phyloP scores from a whole-genome alignment of 2,888 invertebrate genomes.

The Morinoia aosen region DNA sequence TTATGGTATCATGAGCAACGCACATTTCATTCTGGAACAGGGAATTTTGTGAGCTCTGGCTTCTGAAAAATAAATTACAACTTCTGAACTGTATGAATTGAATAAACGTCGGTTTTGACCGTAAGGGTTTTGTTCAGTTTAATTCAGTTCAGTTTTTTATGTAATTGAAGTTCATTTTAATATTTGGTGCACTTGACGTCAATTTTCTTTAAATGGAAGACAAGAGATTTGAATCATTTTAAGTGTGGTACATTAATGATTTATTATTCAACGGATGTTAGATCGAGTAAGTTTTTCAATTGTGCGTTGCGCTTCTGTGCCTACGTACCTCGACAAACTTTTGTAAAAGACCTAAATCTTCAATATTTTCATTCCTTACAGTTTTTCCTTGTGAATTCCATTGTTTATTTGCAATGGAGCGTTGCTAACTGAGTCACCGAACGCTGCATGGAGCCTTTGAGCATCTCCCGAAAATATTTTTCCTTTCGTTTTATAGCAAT shows the following conservation, averaged over 20 bases:
- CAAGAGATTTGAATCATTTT: not conserved
- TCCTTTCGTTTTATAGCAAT: not conserved
- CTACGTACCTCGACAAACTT: not conserved
- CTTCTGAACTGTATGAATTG: not conserved
- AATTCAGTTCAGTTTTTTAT: not conserved
- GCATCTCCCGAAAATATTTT: not conserved
- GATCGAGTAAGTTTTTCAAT: not conserved
- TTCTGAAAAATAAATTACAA: not conserved
- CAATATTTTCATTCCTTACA: not conserved
- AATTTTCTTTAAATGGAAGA: not conserved
- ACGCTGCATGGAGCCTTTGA: not conserved
- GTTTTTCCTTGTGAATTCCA: not conserved
- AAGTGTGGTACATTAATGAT: too few species aligned
- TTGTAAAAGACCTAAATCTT: not conserved
- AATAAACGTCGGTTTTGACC: not conserved
- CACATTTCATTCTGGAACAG: not conserved
- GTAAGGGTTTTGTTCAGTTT: not conserved
- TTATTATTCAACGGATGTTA: too few species aligned
- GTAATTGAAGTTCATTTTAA: not conserved
- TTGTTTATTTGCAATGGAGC: not conserved
- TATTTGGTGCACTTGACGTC: not conserved
- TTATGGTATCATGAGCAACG: not conserved
- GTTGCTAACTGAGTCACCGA: not conserved
- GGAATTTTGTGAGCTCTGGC: not conserved
- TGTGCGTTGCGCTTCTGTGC: not conserved